Evolutionary conservation across 2,888 invertebrate species (phyloP).

Genomic region (Plebejus anna): DNA sequence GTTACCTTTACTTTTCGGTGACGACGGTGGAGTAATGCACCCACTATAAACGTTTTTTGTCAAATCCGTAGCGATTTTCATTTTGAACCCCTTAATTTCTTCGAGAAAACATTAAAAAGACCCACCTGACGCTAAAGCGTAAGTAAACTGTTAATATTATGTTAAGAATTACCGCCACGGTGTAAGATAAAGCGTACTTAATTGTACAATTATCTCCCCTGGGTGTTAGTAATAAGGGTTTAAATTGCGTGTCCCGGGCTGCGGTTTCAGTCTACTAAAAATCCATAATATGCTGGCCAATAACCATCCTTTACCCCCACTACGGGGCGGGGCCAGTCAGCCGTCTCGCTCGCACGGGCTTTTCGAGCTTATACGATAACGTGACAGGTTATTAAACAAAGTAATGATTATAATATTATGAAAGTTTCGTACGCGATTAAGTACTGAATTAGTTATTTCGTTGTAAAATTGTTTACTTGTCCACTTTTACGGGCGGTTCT

Average conservation of each 20-base stretch:
- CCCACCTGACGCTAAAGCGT: conserved; percentile 40
- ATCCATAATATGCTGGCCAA: conserved; percentile 72
- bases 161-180: conserved; percentile 33
- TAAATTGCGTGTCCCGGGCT: conserved; percentile 32
- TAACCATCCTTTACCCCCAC: conserved; percentile 65
- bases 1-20: conserved; percentile 66
- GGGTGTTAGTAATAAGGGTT: conserved; percentile 32
- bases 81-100: conserved; percentile 48
- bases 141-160: conserved; percentile 58
- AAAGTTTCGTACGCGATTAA: conserved; percentile 15
- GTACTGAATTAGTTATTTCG: conserved; percentile 12
- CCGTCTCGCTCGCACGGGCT: conserved; percentile 66
- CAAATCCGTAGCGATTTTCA: conserved; percentile 49
- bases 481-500: not conserved
- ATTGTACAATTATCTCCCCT: conserved; percentile 26
- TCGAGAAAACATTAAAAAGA: conserved; percentile 43
- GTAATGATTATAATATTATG: conserved; percentile 16
- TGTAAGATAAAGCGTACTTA: conserved; percentile 19
- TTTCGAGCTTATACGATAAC: conserved; percentile 48
- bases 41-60: conserved; percentile 45
- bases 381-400: conserved; percentile 34
- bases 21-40: conserved; percentile 59
- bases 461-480: not conserved
- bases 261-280: conserved; percentile 54
- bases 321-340: conserved; percentile 63